Percentiles rank a stretch among this genome's conserved stretches.
Evolutionary conservation across 1,140 invertebrate genomes (phyloP).

Genomic region (Hermatobates lingyangjiaoensis): DNA sequence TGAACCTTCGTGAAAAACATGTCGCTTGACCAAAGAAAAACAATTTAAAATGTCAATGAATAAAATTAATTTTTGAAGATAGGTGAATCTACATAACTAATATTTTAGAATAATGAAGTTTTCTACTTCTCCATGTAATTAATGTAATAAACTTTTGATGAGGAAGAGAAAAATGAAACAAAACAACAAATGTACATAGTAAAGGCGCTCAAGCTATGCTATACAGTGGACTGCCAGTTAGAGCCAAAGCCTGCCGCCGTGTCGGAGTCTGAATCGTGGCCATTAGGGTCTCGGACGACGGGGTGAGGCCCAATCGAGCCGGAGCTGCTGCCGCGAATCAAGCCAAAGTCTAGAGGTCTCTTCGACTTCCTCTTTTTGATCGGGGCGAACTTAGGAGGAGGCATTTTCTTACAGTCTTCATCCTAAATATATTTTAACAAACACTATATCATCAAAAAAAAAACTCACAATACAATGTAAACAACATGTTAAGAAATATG

Average conservation of each 20-base stretch:
- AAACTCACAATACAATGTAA: neutral
- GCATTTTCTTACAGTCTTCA: conserved; percentile 30
- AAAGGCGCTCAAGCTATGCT: no score
- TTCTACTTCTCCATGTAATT: no score
- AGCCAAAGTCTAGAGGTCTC: conserved; percentile 32
- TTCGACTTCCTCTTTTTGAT: conserved; percentile 41
- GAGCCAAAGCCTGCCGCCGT: conserved; percentile 63
- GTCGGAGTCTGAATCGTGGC: conserved; percentile 52
- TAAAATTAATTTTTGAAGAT: no score
- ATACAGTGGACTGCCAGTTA: conserved; percentile 33
- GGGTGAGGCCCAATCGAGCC: conserved; percentile 1
- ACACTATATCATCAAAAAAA: neutral
- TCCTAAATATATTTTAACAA: conserved; percentile 14
- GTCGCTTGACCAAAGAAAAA: no score
- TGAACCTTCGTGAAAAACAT: no score
- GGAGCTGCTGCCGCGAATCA: neutral
- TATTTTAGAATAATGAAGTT: no score
- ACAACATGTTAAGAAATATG: neutral
- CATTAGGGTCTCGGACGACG: conserved; percentile 3
- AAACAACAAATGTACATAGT: neutral
- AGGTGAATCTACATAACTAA: no score
- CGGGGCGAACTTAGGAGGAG: conserved; percentile 43
- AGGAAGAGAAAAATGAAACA: no score
- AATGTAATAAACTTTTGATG: no score
- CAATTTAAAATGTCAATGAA: no score